Conservation (phyloP, 2,888 invertebrate genomes). For the Stenoptilia bipunctidactyla region DNA sequence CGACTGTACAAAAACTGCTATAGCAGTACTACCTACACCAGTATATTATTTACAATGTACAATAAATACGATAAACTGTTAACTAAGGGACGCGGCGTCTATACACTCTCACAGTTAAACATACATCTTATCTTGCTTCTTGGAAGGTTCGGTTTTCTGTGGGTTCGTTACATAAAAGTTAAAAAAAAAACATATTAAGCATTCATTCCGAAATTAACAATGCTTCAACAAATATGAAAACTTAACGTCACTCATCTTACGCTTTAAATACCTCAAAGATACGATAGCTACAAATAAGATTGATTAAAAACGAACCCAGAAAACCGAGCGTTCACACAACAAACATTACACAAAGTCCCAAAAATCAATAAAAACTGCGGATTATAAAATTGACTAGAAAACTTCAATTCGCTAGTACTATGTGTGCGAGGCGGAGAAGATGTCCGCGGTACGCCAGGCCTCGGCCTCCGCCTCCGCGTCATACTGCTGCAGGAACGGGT, state of each 20-base stretch:
- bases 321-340: no score
- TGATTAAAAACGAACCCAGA: no score
- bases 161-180: no score
- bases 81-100: slow-evolving; percentile 44
- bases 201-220: no score
- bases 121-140: slow-evolving; percentile 61
- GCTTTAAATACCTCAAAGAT: no score
- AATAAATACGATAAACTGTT: slow-evolving; percentile 57
- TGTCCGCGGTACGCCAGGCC: slow-evolving; percentile 59
- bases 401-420: slow-evolving; percentile 65
- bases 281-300: no score
- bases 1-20: no score
- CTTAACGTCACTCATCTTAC: no score
- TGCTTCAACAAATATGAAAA: no score
- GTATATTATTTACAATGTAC: slow-evolving; percentile 68
- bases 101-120: slow-evolving; percentile 61
- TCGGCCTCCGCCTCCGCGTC: slow-evolving; percentile 63
- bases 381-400: slow-evolving; percentile 69
- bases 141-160: no score
- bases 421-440: slow-evolving; percentile 62
- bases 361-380: slow-evolving; percentile 62
- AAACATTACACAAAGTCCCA: slow-evolving; percentile 55
- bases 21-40: not conserved
- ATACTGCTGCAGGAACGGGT: slow-evolving; percentile 73
- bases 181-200: no score